phyloP scores from a whole-genome alignment of 2,797 vertebrate genomes.

The Diglossa cyanea region DNA sequence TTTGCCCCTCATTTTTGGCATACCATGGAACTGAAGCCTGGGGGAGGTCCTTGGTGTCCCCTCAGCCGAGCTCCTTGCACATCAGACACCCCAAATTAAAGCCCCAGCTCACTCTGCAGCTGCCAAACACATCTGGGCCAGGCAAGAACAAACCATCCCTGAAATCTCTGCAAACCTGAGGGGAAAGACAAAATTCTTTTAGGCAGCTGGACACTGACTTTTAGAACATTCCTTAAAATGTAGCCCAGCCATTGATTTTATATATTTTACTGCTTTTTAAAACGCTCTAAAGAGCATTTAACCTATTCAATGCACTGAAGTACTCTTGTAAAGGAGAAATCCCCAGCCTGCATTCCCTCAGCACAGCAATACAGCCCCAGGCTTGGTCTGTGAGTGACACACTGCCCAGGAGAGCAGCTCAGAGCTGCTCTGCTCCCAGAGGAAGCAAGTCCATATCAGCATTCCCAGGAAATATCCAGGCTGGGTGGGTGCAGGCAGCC shows the following conservation, averaged over 20 bases:
- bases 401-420: background rate
- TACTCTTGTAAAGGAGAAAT: background rate
- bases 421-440: background rate
- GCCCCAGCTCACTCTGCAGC: background rate
- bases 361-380: rapidly evolving
- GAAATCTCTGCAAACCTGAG: background rate
- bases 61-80: rapidly evolving
- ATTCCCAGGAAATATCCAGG: background rate
- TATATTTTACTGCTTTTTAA: background rate
- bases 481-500: background rate
- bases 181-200: background rate
- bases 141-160: background rate
- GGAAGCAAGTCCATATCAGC: rapidly evolving
- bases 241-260: background rate
- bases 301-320: background rate
- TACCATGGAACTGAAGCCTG: background rate
- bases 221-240: background rate
- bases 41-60: background rate
- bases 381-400: background rate
- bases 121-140: background rate
- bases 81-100: background rate
- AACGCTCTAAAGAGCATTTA: background rate
- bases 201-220: background rate
- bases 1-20: background rate
- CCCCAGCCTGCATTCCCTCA: background rate